Evolutionary conservation across 2,888 invertebrate genomes (phyloP).

Genomic region (Cynaeus angustus): DNA sequence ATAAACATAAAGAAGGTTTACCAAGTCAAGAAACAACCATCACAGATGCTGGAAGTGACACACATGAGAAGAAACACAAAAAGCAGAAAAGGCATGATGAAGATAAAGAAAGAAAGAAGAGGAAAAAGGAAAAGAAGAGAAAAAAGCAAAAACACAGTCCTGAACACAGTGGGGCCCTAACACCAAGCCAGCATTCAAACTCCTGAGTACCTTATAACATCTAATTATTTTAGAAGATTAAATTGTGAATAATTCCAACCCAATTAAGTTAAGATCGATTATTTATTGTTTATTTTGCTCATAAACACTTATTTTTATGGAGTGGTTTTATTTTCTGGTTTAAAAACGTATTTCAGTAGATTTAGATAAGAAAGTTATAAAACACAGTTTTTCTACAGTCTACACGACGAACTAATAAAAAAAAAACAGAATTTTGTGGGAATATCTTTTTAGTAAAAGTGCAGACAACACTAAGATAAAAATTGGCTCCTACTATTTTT

Average conservation of each 20-base stretch:
- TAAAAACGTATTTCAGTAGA: too few relatives aligned
- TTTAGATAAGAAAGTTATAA: too few relatives aligned
- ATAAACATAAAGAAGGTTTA: constrained; percentile 91
- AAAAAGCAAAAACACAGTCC: constrained; percentile 96
- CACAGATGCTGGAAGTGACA: constrained; percentile 80
- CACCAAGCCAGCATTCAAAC: constrained; percentile 75
- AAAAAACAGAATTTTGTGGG: too few relatives aligned
- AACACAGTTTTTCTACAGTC: too few relatives aligned
- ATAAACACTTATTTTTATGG: constrained; percentile 48
- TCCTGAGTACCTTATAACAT: constrained; percentile 53
- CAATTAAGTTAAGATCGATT: constrained; percentile 43
- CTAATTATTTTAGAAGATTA: background rate
- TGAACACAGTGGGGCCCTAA: constrained; percentile 83
- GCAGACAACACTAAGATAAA: too few relatives aligned
- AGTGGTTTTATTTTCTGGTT: background rate
- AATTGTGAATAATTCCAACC: constrained; percentile 46
- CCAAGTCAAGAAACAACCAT: constrained; percentile 85
- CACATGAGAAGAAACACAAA: constrained; percentile 96
- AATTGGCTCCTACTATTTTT: too few relatives aligned
- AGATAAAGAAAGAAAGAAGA: constrained; percentile 93
- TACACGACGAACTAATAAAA: too few relatives aligned
- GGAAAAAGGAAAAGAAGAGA: constrained; percentile 96
- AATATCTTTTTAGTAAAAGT: too few relatives aligned
- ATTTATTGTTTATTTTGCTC: constrained; percentile 45
- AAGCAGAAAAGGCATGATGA: constrained; percentile 95